These are phyloP conservation scores for Melanerpes formicivorus DNA, from an alignment of 2,113 vertebrate genomes.

Conservation along the genomic window DNA sequence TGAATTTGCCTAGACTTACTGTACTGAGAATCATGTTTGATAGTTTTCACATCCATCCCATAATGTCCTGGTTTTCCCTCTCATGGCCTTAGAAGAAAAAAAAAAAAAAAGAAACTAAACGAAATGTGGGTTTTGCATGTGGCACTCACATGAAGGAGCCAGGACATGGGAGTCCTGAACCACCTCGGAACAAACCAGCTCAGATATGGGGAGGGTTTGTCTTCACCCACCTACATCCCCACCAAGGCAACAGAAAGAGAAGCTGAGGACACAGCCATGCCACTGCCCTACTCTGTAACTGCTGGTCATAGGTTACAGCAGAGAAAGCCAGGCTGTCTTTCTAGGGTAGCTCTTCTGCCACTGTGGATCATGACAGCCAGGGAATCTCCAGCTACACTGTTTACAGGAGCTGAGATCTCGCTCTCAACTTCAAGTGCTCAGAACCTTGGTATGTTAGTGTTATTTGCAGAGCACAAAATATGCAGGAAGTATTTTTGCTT, in stretches of 20 bases:
- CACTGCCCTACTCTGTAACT: background rate
- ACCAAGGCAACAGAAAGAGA: rapidly evolving
- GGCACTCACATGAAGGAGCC: background rate
- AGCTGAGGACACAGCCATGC: rapidly evolving
- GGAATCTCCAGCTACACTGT: background rate
- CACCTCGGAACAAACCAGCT: background rate
- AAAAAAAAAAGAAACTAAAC: background rate
- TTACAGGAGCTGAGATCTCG: background rate
- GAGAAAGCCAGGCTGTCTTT: background rate
- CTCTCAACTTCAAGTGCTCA: background rate
- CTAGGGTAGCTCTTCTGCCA: background rate
- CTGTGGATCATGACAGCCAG: background rate
- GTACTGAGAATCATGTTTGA: background rate
- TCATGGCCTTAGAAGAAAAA: background rate
- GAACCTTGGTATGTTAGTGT: background rate
- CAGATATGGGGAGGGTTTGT: rapidly evolving
- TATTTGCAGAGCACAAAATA: background rate
- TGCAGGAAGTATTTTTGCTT: background rate
- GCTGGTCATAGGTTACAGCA: background rate
- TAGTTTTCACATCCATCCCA: background rate
- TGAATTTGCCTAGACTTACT: background rate
- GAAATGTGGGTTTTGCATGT: background rate
- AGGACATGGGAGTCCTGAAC: background rate
- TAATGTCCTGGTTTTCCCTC: background rate
- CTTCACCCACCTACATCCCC: rapidly evolving